Evolutionary conservation across 2,797 vertebrate genomes (phyloP).

Genomic region (Coreius guichenoti): DNA sequence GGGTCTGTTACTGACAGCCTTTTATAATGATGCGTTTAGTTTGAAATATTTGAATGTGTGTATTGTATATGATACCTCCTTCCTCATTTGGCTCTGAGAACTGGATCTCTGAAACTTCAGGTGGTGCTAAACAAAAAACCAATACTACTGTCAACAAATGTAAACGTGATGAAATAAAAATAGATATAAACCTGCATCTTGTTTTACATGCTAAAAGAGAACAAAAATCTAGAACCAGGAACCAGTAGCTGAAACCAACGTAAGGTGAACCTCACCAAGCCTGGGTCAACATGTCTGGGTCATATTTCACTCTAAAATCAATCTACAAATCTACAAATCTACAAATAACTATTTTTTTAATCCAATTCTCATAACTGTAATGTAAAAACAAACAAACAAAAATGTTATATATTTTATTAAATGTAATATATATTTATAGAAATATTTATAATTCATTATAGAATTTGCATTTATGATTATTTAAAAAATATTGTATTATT

Average conservation of each 20-base stretch:
- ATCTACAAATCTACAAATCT: too few species aligned
- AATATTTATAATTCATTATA: neutral
- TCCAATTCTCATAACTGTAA: neutral
- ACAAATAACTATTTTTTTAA: neutral
- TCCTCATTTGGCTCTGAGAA: conserved; percentile 74
- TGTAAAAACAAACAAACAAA: neutral
- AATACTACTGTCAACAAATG: neutral
- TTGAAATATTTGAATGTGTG: neutral
- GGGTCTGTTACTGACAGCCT: neutral
- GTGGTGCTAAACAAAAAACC: conserved; percentile 69
- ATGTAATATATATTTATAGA: neutral
- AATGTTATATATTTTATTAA: neutral
- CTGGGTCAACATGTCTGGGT: neutral
- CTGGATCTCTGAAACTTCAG: conserved; percentile 81
- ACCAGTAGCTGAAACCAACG: neutral
- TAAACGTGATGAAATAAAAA: neutral
- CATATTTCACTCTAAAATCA: neutral
- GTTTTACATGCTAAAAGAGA: conserved; percentile 1
- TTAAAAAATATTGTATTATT: neutral
- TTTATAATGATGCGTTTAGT: neutral
- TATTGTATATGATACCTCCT: conserved; percentile 66
- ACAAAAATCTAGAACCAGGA: neutral
- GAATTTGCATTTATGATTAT: neutral
- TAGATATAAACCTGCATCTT: neutral
- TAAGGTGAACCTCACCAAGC: neutral